Evolutionary conservation across 2,888 invertebrate genomes (phyloP), one percentile per base, ranked within the genome.

Genomic region (Isotomurus palustris): DNA sequence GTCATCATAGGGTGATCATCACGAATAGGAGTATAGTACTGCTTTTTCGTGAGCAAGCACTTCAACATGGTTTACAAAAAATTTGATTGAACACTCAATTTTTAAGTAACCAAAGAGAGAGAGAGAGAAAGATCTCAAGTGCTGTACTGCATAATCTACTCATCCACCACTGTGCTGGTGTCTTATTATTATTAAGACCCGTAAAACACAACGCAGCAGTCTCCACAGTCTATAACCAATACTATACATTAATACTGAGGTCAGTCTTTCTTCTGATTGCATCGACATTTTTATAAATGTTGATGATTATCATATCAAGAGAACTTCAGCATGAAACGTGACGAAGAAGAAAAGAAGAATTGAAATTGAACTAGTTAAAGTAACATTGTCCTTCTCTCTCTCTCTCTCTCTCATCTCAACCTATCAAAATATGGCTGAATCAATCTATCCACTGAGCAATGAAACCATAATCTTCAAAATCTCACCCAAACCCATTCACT

Each of bases 381-480:
- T 45, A 45, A 19, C 45, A 45, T 45, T 28, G 28, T 17, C 24
- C 8, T 24, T 24, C 21, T 55, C 40, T 47, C 54, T 48, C 48
- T 3, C 21, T 24, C 40, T 48, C 32, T 27, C 14, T 36, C 35
- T 25, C 3, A 28, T 38, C n/a, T 43, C 14, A n/a, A n/a, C n/a
- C n/a, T 43, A 43, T 43, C 21, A 43, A 22, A 8, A 43, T 43
- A 8, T 4, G 47, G 24, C 2, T 22, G 21, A 14, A 51, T 36
- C 24, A 36, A 38, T 48, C 38, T 41, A 49, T 58, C 38, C 44
- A 41, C 28, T 45, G 28, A 45, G n/a, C 45, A 45, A 45, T 45
- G 28, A 45, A 45, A 45, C 45, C 51, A 56, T 63, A 63, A 60
- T 63, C 63, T 63, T 53, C 14, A 57, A 60, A 63, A 63, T 60